Base-by-base conservation (phyloP, 2,888 invertebrate genomes). In the Sturmia bella region DNA sequence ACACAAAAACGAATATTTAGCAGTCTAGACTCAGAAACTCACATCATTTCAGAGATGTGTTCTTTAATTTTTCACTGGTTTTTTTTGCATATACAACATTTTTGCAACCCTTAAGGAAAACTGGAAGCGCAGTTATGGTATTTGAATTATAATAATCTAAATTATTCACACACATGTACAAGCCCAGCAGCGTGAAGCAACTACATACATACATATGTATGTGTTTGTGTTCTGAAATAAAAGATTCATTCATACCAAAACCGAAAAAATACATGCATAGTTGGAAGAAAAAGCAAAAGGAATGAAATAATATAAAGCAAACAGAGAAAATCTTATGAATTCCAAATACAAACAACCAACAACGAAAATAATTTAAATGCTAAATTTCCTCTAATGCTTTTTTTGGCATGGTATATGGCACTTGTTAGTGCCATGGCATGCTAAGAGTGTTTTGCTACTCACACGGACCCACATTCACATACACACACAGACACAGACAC, bases 301-400 rank as follows among this genome's bases (percentile, higher is more conserved):
- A n/a, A 52, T 17, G 19, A 77, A 63, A 15, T 24, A 37, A 39
- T 48, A 27, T 15, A 63, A 69, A 45, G 41, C 24, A 57, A 43
- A 27, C 24, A 37, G 54, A 75, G 66, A 24, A 72, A 73, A 54
- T 59, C 50, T 54, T 43, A 45, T 72, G 72, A 78, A 78, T 76
- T 61, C 37, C 21, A 69, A 70, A 77, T 63, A 57, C 48, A 56
- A 48, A 45, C 19, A 19, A 50, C 39, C 45, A 15, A 32, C 17
- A 61, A 57, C 7, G 39, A 77, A 63, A 54, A 77, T 59, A 66
- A 72, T 72, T 78, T 78, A 50, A 66, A 78, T 72, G 59, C 59
- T 41, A 27, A 72, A 59, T 72, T 73, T 66, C 24, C 52, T 73
- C 24, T 72, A 78, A 78, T 50, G 50, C 7, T 27, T 66, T 27